Evolutionary conservation across 2,888 invertebrate species (phyloP), one percentile per base, ranked within the genome.

Genomic region (Folsomia manolachei): DNA sequence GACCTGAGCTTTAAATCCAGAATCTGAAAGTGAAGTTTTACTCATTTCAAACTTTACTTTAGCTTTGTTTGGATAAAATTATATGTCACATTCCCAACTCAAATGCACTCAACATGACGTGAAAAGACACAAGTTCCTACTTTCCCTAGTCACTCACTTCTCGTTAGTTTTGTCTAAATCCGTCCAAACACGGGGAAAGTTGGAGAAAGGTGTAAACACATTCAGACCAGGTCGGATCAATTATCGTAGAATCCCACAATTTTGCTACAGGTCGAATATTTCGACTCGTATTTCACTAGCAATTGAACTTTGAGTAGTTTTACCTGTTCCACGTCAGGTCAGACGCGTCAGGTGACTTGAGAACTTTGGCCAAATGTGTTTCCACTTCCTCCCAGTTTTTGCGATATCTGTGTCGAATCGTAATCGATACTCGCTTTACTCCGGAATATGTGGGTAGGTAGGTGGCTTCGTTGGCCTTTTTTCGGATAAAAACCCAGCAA

Each of bases 71-170:
- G 56, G 4, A 14, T 56, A 4, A 56, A 56, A 56, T 56, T 56
- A 56, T 56, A 56, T 56, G 56, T 56, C 56, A 56, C 56, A 56
- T 19, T 39, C 14, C 14, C n/a, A n/a, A n/a, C n/a, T n/a, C n/a
- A n/a, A n/a, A n/a, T n/a, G n/a, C n/a, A n/a, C n/a, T n/a, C 56
- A 4, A 56, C 7, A 56, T 56, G 56, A 56, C 56, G n/a, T 21
- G 56, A 56, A 7, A 56, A 19, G 56, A 56, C 56, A 56, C 56
- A 56, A 56, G 56, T 56, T 56, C 14, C 39, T 56, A n/a, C 56
- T 56, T 56, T 56, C 51, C 9, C 51, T 51, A 9, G 51, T 18
- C 18, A 51, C 9, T 51, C 56, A 56, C 21, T 56, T 21, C 19
- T n/a, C 4, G 56, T n/a, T 14, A n/a, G 56, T 56, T 56, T 14